Base-by-base conservation (phyloP, 2,888 invertebrate species). In the Drosophila picticornis region DNA sequence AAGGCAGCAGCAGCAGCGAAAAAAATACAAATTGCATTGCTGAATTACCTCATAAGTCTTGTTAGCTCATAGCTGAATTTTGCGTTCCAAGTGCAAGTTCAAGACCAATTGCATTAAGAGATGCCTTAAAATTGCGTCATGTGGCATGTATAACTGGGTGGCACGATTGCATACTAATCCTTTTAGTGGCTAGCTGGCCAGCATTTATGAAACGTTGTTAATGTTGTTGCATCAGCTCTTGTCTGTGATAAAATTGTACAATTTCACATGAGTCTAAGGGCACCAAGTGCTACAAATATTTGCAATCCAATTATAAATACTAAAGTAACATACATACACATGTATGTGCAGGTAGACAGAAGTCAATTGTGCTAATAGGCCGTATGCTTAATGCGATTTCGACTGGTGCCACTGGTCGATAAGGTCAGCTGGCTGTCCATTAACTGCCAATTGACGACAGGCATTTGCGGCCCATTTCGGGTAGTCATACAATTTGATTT, bases 401-500 rank as follows among this genome's bases (percentile, higher is more conserved):
- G 31, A 73, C 75, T 68, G 53, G 67, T 64, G 74, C 10, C 50
- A 66, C 13, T 60, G 64, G 10, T 31, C 61, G 73, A 70, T 83
- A 90, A 90, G 90, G 90, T 90, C 90, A 87, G 71, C 74, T 80
- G 68, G 75, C 75, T 81, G 73, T 64, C 66, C 83, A 82, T 80
- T 84, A 82, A 90, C 88, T 78, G 87, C 81, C 85, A 90, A 86
- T 86, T 86, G 90, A 88, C 84, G 90, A 86, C 79, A 90, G 76
- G 63, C 84, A 72, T 90, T 88, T 86, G 81, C 85, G 68, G 84
- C 66, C 75, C 69, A 67, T 69, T 72, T 83, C 63, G 71, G 63
- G 83, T 76, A 70, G 83, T 80, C 76, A 71, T 58, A 77, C 83
- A 80, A 75, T 88, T 82, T 69, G 88, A 84, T 88, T 85, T 90